phyloP scores from a whole-genome alignment of 2,888 invertebrate species.

The Tenthredo mesomela region DNA sequence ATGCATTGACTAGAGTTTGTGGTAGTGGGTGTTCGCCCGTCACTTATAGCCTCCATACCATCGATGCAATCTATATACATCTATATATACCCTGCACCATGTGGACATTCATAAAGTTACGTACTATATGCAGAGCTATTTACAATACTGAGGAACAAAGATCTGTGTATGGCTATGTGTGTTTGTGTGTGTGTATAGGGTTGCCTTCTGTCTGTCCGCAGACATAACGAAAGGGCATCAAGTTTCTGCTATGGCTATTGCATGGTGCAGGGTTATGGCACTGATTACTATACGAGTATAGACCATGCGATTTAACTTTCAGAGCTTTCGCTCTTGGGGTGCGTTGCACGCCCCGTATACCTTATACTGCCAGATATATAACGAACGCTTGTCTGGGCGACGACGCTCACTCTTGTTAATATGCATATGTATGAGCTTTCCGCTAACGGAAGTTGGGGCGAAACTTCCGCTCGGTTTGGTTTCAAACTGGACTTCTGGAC shows the following conservation, averaged over 20 bases:
- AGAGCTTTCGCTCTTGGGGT: slow-evolving; percentile 18
- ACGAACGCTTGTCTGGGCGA: slow-evolving; percentile 24
- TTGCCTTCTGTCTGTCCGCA: background rate
- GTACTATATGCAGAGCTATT: background rate
- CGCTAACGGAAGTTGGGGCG: slow-evolving; percentile 37
- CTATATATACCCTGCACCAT: background rate
- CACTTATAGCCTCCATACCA: slow-evolving; percentile 10
- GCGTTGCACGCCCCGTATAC: background rate
- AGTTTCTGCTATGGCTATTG: slow-evolving; percentile 7
- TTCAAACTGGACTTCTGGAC: slow-evolving; percentile 26
- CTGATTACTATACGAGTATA: slow-evolving; percentile 40
- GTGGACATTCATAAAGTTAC: background rate
- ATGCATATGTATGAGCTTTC: slow-evolving; percentile 48
- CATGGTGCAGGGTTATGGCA: background rate
- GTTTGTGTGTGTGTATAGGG: background rate
- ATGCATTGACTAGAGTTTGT: background rate
- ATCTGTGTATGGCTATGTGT: background rate
- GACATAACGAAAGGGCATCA: slow-evolving; percentile 46
- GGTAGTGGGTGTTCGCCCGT: slow-evolving; percentile 9
- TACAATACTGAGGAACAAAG: background rate
- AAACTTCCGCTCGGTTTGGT: slow-evolving; percentile 46
- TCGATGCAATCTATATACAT: background rate
- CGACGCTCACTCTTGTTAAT: slow-evolving; percentile 28
- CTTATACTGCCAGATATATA: background rate
- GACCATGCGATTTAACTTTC: slow-evolving; percentile 48